phyloP scores from a whole-genome alignment of 2,888 invertebrate genomes.

The Nysson spinosus region DNA sequence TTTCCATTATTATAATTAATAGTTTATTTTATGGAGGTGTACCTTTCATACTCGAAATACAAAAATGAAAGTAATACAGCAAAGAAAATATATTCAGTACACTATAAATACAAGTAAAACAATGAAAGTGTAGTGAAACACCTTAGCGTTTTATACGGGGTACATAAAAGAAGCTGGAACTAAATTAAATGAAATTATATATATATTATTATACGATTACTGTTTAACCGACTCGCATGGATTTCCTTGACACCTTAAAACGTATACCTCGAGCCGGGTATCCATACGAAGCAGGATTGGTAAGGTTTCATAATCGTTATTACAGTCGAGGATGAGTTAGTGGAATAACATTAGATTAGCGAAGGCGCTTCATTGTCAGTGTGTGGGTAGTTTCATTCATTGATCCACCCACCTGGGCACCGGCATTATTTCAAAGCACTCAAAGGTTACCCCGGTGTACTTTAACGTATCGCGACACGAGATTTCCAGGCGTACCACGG shows the following conservation, averaged over 20 bases:
- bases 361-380: constrained; percentile 55
- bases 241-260: constrained; percentile 18
- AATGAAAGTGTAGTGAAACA: no score
- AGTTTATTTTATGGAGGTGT: no score
- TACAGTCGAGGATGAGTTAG: constrained; percentile 50
- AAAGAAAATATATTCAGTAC: no score
- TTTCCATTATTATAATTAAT: no score
- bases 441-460: constrained; percentile 51
- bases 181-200: no score
- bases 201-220: constrained; percentile 14
- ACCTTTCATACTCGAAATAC: no score
- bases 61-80: no score
- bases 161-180: no score
- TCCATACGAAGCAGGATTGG: constrained; percentile 6
- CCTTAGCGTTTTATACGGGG: no score
- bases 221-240: constrained; percentile 5
- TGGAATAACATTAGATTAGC: constrained; percentile 55
- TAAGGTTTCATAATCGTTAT: constrained; percentile 49
- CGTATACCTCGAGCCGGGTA: constrained; percentile 11
- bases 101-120: no score
- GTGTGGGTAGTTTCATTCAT: constrained; percentile 60
- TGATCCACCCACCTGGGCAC: constrained; percentile 50
- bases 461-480: not conserved
- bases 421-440: constrained; percentile 40
- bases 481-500: constrained; percentile 18